These are phyloP conservation scores for Watsonalla cultraria DNA, from an alignment of 2,888 invertebrate genomes.

Conservation along the genomic window DNA sequence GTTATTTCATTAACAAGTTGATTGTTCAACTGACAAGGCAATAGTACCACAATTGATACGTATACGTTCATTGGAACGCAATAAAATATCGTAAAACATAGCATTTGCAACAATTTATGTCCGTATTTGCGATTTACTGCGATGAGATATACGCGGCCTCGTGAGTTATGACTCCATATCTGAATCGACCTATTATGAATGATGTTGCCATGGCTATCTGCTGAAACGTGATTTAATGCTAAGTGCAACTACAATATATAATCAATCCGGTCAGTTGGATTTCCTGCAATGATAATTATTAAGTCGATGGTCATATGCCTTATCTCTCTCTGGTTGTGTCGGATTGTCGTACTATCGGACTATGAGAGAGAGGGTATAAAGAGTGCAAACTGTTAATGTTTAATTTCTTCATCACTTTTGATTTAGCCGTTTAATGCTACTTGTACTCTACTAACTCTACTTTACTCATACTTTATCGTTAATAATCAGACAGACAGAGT, in stretches of 20 bases:
- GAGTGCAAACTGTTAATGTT: too few relatives aligned
- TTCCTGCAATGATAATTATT: not conserved
- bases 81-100: conserved; percentile 59
- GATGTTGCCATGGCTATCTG: conserved; percentile 5
- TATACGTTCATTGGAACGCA: conserved; percentile 40
- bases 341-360: too few relatives aligned
- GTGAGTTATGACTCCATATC: conserved; percentile 38
- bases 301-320: too few relatives aligned
- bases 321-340: too few relatives aligned
- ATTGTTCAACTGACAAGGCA: not conserved
- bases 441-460: too few relatives aligned
- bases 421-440: too few relatives aligned
- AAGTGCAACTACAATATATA: too few relatives aligned
- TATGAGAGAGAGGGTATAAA: too few relatives aligned
- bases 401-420: too few relatives aligned
- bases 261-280: not conserved
- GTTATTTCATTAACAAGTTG: not conserved
- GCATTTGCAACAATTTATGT: conserved; percentile 58
- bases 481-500: too few relatives aligned
- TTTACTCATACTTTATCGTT: too few relatives aligned
- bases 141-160: conserved; percentile 41
- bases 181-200: conserved; percentile 13
- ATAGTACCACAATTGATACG: conserved; percentile 9
- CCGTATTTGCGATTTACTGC: conserved; percentile 46
- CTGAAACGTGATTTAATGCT: not conserved